A percentile compares a stretch with the other conserved stretches of the same genome.
phyloP scores from a whole-genome alignment of 1,140 invertebrate species.

The Drosophila gunungcola region DNA sequence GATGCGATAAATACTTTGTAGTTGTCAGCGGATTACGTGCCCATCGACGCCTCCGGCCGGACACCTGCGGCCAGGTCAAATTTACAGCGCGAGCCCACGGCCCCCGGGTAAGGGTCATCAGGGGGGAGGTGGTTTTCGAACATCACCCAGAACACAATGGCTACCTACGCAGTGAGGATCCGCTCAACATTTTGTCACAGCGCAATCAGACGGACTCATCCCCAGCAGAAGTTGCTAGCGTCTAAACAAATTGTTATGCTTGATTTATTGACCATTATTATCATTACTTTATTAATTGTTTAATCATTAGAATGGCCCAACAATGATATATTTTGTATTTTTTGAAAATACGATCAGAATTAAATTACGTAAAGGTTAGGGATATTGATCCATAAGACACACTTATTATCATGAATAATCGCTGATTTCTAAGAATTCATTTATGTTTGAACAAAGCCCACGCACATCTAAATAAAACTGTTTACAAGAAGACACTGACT shows the following conservation, averaged over 20 bases:
- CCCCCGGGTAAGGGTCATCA: constrained; percentile 74
- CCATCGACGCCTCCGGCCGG: constrained; percentile 74
- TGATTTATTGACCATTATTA: neutral
- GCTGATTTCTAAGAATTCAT: neutral
- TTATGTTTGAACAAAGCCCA: neutral
- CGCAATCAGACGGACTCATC: constrained; percentile 27
- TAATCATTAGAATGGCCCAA: neutral
- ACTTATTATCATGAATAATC: neutral
- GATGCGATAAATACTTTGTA: constrained; percentile 78
- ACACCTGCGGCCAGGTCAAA: constrained; percentile 77
- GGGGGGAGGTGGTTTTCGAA: constrained; percentile 75
- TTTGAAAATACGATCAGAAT: constrained; percentile 1
- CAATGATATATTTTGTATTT: neutral
- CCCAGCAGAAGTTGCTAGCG: neutral
- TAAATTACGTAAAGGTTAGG: neutral
- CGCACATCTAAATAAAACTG: neutral
- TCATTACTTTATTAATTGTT: constrained; percentile 5
- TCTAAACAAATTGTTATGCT: constrained; percentile 22
- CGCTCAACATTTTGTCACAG: constrained; percentile 65
- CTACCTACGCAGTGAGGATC: constrained; percentile 77
- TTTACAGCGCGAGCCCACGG: constrained; percentile 78
- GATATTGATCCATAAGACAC: neutral
- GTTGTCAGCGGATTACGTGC: constrained; percentile 78
- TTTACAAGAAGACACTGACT: neutral
- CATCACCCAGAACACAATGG: constrained; percentile 74